Base-by-base conservation (phyloP, 2,888 invertebrate species). In the Mechanitis mazaeus region DNA sequence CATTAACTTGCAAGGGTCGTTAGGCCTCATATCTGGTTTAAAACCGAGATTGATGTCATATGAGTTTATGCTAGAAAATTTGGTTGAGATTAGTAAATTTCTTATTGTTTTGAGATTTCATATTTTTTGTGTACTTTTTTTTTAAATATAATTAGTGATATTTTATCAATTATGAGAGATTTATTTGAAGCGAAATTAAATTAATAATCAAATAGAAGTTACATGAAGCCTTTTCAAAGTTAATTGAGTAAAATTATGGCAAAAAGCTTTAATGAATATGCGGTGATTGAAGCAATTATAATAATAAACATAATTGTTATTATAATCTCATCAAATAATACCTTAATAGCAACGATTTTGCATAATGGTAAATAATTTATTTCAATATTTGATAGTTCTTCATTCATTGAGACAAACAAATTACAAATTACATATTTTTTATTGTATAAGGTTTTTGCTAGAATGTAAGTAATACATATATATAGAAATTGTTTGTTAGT, bases 1-100 rank as follows among this genome's bases (percentile, higher is more conserved):
- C 81, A 83, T 84, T 83, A 84, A 78, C 78, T 78, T 63, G 64
- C 65, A 63, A 63, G 64, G 61, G 54, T 65, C 66, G 68, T 67
- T 66, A 69, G 64, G 47, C 58, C 33, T 45, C 59, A 60, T 64
- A 59, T 59, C 64, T 46, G 53, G 55, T 63, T 54, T 55, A 7
- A 5, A 42, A 47, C 12, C 45, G 53, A 64, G 66, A 66, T 66
- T 64, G 58, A 66, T 66, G 66, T 55, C n/a, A 55, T 55, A 47
- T 46, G 57, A 64, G 55, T 61, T 64, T 54, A 57, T 3, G 20
- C 50, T 47, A 35, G 12, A 28, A 50, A 50, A 57, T 50, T 50
- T 57, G 35, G 38, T 57, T 47, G 33, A 57, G 35, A 57, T 38
- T 57, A 11, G 35, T 50, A 57, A 57, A 46, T 57, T 35, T 46